phyloP scores from a whole-genome alignment of 2,797 vertebrate genomes.

The Oophaga sylvatica region DNA sequence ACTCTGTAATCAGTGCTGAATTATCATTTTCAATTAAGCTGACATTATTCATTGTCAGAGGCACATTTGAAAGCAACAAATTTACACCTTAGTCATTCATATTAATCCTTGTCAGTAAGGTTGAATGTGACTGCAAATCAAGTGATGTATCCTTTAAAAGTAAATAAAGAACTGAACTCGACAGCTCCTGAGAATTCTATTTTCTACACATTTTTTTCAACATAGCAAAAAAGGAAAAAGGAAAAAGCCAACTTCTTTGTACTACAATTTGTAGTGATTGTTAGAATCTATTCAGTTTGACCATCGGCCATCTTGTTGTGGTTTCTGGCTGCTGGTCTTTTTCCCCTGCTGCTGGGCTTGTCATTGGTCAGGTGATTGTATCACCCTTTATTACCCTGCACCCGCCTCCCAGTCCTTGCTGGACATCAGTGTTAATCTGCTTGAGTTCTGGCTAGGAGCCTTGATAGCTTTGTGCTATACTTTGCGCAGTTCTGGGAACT shows the following conservation, averaged over 20 bases:
- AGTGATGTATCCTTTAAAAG: slow-evolving; percentile 6
- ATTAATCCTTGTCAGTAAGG: slow-evolving; percentile 41
- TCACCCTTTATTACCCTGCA: no score
- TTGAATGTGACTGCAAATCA: background rate
- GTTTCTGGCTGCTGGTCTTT: no score
- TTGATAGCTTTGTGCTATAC: no score
- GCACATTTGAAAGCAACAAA: slow-evolving; percentile 52
- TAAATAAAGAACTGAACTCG: background rate
- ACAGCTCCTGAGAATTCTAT: background rate
- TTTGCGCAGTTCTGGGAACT: no score
- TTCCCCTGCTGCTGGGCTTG: no score
- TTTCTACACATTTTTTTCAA: background rate
- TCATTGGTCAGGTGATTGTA: no score
- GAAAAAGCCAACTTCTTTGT: background rate
- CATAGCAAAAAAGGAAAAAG: background rate
- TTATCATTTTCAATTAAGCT: slow-evolving; percentile 65
- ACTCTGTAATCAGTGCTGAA: slow-evolving; percentile 60
- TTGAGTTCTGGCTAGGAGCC: no score
- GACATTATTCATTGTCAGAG: slow-evolving; percentile 49
- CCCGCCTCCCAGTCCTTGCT: no score
- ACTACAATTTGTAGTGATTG: background rate
- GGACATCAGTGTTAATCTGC: no score
- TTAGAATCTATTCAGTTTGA: no score
- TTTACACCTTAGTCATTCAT: slow-evolving; percentile 44
- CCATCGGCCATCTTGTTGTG: no score